Percentiles rank a stretch among this genome's conserved stretches.
Conservation (phyloP, 2,797 vertebrate genomes). For the Anguilla megastoma region DNA sequence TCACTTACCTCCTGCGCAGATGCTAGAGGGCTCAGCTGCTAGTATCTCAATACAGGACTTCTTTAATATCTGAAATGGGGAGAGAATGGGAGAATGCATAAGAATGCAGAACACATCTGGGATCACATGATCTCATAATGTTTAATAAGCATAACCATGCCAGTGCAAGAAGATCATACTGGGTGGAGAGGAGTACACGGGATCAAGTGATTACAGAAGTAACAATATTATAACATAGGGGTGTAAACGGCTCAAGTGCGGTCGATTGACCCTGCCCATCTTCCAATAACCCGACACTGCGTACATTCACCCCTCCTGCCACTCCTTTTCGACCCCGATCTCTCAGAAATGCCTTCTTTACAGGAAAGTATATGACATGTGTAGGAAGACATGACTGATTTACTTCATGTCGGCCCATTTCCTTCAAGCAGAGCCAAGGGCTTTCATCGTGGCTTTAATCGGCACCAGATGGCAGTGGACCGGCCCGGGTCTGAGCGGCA, state of each 20-base stretch:
- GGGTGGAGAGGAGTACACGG: neutral
- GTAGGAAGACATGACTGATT: constrained; percentile 48
- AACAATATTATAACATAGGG: neutral
- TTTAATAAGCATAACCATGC: neutral
- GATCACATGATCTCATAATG: constrained; percentile 8
- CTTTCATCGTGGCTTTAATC: constrained; percentile 54
- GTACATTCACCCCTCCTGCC: neutral
- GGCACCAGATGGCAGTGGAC: constrained; percentile 63
- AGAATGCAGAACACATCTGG: neutral
- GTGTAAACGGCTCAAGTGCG: neutral
- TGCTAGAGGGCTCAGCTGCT: constrained; percentile 94
- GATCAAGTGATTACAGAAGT: neutral
- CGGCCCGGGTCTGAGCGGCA: constrained; percentile 43
- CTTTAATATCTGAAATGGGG: constrained; percentile 84
- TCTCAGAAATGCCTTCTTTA: constrained; percentile 22
- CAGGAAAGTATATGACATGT: constrained; percentile 43
- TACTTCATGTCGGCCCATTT: constrained; percentile 44
- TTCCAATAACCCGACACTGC: neutral
- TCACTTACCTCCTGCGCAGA: constrained; percentile 92
- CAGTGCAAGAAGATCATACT: neutral
- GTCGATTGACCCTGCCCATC: neutral
- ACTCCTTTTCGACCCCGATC: neutral
- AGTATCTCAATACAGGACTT: constrained; percentile 98
- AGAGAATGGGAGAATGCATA: constrained; percentile 30
- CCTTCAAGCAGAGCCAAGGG: constrained; percentile 40